Percentiles rank a stretch among this genome's conserved stretches.
phyloP scores from a whole-genome alignment of 2,888 invertebrate genomes.

The Desoria tigrina region DNA sequence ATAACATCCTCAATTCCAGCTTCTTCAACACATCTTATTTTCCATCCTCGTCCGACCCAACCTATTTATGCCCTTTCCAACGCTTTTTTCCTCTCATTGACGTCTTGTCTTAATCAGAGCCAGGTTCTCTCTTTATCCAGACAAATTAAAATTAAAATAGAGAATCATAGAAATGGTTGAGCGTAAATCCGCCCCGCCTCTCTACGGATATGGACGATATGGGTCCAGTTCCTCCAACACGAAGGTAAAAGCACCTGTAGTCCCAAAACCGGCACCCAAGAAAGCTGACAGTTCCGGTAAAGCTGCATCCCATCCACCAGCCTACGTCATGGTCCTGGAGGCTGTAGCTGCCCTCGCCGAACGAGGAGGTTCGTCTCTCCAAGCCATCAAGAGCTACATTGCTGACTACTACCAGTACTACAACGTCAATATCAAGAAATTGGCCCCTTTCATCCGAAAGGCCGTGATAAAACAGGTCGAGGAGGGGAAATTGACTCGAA shows the following conservation, averaged over 20 bases:
- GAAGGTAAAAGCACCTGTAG: conserved; percentile 41
- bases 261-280: conserved; percentile 35
- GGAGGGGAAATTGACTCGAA: conserved; percentile 55
- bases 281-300: conserved; percentile 27
- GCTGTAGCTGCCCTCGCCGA: conserved; percentile 57
- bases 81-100: too few species aligned
- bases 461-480: conserved; percentile 63
- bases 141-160: too few species aligned
- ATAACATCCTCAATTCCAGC: too few species aligned
- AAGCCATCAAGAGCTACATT: conserved; percentile 69
- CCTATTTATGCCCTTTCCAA: too few species aligned
- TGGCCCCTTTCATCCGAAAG: conserved; percentile 64
- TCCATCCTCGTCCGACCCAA: too few species aligned
- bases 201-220: too few species aligned
- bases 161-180: too few species aligned
- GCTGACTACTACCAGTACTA: conserved; percentile 64
- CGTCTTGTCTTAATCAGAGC: too few species aligned
- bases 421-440: conserved; percentile 64
- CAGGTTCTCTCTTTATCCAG: too few species aligned
- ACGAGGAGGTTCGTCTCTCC: conserved; percentile 64
- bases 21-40: too few species aligned
- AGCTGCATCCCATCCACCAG: conserved; percentile 59
- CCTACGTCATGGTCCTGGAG: conserved; percentile 63
- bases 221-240: too few species aligned
- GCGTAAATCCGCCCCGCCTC: too few species aligned